These are phyloP conservation scores for Gastrophysa polygoni DNA, from an alignment of 2,888 invertebrate species.

Conservation along the genomic window DNA sequence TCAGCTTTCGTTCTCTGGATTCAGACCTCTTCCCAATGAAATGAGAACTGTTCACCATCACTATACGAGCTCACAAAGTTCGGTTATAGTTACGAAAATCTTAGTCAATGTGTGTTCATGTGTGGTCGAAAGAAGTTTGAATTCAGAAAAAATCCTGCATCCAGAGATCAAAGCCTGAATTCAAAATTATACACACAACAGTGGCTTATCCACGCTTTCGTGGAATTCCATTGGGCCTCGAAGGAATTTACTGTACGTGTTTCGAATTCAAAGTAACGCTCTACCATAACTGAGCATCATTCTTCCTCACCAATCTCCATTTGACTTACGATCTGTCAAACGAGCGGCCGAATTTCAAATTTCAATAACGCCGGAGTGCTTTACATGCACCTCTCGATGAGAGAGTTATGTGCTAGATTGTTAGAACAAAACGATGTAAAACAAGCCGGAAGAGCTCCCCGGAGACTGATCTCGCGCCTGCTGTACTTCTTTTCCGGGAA, in stretches of 20 bases:
- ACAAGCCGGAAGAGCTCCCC: constrained; percentile 59
- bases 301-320: background rate
- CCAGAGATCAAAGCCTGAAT: too few relatives aligned
- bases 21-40: too few relatives aligned
- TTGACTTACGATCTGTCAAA: constrained; percentile 56
- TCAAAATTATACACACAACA: too few relatives aligned
- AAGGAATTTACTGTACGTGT: background rate
- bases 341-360: constrained; percentile 58
- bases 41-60: too few relatives aligned
- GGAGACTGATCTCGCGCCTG: constrained; percentile 50
- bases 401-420: constrained; percentile 58
- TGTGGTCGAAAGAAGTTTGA: too few relatives aligned
- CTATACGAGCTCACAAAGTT: too few relatives aligned
- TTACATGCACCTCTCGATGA: constrained; percentile 47
- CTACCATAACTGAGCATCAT: background rate
- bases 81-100: too few relatives aligned
- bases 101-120: too few relatives aligned
- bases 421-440: constrained; percentile 63
- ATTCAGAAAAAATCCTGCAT: too few relatives aligned
- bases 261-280: background rate
- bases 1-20: too few relatives aligned
- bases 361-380: constrained; percentile 56
- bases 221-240: background rate
- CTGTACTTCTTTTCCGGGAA: constrained; percentile 53
- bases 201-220: too few relatives aligned